phyloP scores from a whole-genome alignment of 2,797 vertebrate species.

The Urocyon cinereoargenteus region DNA sequence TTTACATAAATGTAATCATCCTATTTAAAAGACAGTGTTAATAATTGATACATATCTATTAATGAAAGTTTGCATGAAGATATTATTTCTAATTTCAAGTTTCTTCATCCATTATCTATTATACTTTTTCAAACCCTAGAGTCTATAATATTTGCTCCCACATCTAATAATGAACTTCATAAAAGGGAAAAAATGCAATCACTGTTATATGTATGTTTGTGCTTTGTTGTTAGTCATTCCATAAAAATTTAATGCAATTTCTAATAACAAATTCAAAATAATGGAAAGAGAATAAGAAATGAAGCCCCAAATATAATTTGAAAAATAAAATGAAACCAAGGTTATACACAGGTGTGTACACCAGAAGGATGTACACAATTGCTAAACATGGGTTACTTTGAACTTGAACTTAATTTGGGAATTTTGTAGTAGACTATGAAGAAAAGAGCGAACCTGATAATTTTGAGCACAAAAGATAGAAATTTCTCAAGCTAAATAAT shows the following conservation, averaged over 20 bases:
- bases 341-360: neutral
- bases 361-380: neutral
- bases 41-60: neutral
- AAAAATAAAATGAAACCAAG: neutral
- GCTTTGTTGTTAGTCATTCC: neutral
- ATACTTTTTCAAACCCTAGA: neutral
- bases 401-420: neutral
- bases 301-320: neutral
- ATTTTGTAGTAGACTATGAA: neutral
- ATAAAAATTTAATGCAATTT: neutral
- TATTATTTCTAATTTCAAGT: neutral
- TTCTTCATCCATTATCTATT: neutral
- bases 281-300: slow-evolving; percentile 4
- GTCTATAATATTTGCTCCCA: neutral
- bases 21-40: neutral
- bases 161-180: neutral
- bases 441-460: neutral
- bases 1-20: slow-evolving; percentile 26
- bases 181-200: neutral
- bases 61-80: neutral
- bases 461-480: neutral
- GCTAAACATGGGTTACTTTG: neutral
- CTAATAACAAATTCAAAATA: slow-evolving; percentile 31
- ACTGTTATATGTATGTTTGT: neutral
- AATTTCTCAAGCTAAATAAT: neutral